Base-by-base conservation (phyloP, 2,888 invertebrate genomes). In the Dysmachus trigonus region DNA sequence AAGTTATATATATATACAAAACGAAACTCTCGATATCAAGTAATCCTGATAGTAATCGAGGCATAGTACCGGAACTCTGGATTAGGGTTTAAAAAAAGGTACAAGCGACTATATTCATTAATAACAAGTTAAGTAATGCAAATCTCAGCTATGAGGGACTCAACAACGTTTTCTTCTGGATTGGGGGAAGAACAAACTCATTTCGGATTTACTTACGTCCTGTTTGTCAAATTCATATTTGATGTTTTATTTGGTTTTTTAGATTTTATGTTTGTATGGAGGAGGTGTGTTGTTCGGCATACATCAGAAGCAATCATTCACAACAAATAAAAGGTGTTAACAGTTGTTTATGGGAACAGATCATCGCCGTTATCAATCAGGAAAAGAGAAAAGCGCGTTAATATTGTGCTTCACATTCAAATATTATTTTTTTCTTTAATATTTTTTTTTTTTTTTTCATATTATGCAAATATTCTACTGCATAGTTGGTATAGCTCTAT, bases 341-440 rank as follows among this genome's bases (percentile, higher is more conserved):
- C 38, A 72, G 83, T 72, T 38, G 83, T 72, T 51, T 38, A 41
- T 72, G 38, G 81, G 62, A 82, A 87, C 81, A 81, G 85, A 83
- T 71, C 87, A 87, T 86, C 87, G 83, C 31, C 85, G 82, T 81
- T 76, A 76, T 76, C 62, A 62, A 53, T 53, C 81, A 81, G 53
- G 53, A 83, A 83, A 83, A 83, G 41, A 83, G 83, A 83, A 83
- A 83, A 72, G 83, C 72, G 38, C 33, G 83, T 71, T 83, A 81
- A 81, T 81, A 81, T 81, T 81, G 81, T 62, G 81, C 81, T 81
- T 31, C 18, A 53, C 33, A 53, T 81, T 51, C 33, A 77, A 30
- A 38, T 76, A 38, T 8, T 35, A 33, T 35, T 13, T 31, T 31
- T 8, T 73, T 33, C 1, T 1, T 72, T 4, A 27, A 2, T 72